Evolutionary conservation across 2,888 invertebrate species (phyloP).

Genomic region (Epistrophe grossulariae): DNA sequence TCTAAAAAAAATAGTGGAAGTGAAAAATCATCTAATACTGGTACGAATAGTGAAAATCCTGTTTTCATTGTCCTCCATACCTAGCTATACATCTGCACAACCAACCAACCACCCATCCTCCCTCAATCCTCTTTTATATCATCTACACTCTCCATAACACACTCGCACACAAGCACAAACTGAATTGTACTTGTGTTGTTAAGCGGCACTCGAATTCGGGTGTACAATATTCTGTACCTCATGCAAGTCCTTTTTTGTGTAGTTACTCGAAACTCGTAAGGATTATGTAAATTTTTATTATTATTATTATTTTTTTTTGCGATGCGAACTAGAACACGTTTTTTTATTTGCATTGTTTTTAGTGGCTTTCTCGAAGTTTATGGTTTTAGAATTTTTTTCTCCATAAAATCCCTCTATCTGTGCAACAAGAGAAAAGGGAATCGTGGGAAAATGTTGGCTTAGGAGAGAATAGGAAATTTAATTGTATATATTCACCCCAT

Average conservation of each 20-base stretch:
- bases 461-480: not conserved
- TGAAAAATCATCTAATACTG: conserved; percentile 75
- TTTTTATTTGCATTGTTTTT: conserved; percentile 64
- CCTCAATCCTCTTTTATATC: conserved; percentile 20
- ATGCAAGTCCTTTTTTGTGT: conserved; percentile 74
- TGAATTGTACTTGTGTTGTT: conserved; percentile 74
- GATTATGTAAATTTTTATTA: conserved; percentile 76
- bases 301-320: conserved; percentile 53
- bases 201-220: conserved; percentile 74
- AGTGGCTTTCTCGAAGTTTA: conserved; percentile 47
- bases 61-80: conserved; percentile 68
- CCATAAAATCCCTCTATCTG: conserved; percentile 46
- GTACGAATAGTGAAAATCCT: conserved; percentile 75
- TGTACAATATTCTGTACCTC: conserved; percentile 76
- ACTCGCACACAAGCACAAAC: conserved; percentile 57
- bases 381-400: conserved; percentile 41
- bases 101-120: conserved; percentile 12
- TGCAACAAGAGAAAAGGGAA: conserved; percentile 49
- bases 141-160: conserved; percentile 25
- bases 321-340: conserved; percentile 68
- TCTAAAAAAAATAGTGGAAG: conserved; percentile 63
- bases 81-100: conserved; percentile 26
- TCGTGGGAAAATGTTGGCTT: conserved; percentile 44
- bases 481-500: not conserved
- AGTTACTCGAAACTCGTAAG: conserved; percentile 64